These are phyloP conservation scores for Pogoniulus pusillus DNA, from an alignment of 2,797 vertebrate species.

Conservation along the genomic window DNA sequence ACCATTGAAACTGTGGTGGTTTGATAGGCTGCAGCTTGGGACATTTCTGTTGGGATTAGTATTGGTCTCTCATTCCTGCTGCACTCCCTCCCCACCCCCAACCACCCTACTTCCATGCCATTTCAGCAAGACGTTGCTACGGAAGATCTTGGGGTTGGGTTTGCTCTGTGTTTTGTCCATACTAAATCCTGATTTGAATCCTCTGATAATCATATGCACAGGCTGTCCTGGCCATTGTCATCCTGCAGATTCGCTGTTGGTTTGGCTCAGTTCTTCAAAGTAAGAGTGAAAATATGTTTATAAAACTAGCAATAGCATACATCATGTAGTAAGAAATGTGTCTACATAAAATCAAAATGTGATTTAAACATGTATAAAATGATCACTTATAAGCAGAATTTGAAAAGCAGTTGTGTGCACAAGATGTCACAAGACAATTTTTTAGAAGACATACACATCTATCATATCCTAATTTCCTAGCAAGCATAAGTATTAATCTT, in stretches of 20 bases:
- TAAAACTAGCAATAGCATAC: not conserved
- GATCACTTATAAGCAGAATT: not conserved
- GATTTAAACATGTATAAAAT: conserved; percentile 6
- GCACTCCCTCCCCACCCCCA: not conserved
- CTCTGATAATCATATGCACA: not conserved
- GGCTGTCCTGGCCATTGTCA: not conserved
- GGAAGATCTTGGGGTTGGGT: not conserved
- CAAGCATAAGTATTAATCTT: not conserved
- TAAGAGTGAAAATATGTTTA: not conserved
- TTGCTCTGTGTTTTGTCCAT: not conserved
- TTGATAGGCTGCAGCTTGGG: not conserved
- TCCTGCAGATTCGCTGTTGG: not conserved
- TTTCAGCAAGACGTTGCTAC: not conserved
- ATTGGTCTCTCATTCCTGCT: not conserved
- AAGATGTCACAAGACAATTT: not conserved
- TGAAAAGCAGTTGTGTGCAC: not conserved
- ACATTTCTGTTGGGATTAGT: not conserved
- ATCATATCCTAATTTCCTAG: not conserved
- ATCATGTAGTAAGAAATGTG: not conserved
- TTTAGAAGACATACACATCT: not conserved
- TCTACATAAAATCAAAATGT: not conserved
- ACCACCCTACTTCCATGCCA: not conserved
- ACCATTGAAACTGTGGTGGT: not conserved
- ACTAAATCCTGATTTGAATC: not conserved
- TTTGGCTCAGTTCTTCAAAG: not conserved